phyloP scores from a whole-genome alignment of 1,140 invertebrate genomes.

The Charaxes varanes region DNA sequence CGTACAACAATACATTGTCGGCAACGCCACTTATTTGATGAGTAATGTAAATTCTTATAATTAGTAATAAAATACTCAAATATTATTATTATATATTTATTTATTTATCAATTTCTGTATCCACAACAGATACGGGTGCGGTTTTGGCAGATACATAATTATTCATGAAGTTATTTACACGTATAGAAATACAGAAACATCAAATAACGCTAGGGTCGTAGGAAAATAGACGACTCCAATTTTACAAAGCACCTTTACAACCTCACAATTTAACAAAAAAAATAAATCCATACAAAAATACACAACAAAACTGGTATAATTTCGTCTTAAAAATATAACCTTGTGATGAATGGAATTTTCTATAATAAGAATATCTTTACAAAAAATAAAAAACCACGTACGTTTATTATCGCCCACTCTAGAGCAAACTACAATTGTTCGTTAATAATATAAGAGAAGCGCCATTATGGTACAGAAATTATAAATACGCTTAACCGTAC shows the following conservation, averaged over 20 bases:
- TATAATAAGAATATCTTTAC: constrained; percentile 27
- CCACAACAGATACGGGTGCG: constrained; percentile 57
- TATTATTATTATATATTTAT: constrained; percentile 28
- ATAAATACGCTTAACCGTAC: constrained; percentile 57
- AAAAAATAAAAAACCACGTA: constrained; percentile 30
- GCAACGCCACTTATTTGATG: too few relatives aligned
- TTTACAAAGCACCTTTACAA: constrained; percentile 19
- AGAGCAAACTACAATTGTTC: constrained; percentile 40
- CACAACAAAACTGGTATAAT: constrained; percentile 30
- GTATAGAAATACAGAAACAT: constrained; percentile 22
- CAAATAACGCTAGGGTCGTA: constrained; percentile 8
- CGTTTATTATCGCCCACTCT: not conserved
- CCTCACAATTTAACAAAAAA: constrained; percentile 20
- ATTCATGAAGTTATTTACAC: constrained; percentile 42
- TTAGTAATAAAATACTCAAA: too few relatives aligned
- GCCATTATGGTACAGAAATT: constrained; percentile 70
- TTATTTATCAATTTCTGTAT: constrained; percentile 73
- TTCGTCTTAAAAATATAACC: constrained; percentile 30
- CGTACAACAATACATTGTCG: too few relatives aligned
- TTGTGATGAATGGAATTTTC: constrained; percentile 47
- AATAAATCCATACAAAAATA: constrained; percentile 48
- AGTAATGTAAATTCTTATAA: not conserved
- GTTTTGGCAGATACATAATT: constrained; percentile 32
- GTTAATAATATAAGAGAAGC: constrained; percentile 32
- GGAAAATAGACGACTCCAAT: constrained; percentile 14